phyloP scores from a whole-genome alignment of 2,113 vertebrate species.

The Seriola aureovittata region DNA sequence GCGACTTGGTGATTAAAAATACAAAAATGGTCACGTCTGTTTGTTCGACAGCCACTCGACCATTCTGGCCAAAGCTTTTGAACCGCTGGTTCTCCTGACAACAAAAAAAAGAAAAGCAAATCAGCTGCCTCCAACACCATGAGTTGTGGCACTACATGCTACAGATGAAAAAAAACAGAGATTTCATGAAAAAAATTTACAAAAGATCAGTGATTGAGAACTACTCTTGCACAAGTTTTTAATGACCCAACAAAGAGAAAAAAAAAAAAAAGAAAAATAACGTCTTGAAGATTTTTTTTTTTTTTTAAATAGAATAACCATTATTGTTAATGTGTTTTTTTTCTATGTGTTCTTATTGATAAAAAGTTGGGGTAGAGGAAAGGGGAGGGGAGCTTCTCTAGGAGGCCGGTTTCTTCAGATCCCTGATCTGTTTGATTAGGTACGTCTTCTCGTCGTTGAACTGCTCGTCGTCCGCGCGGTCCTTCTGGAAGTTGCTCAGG shows the following conservation, averaged over 20 bases:
- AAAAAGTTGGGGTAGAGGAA: slow-evolving; percentile 71
- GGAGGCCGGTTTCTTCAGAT: slow-evolving; percentile 95
- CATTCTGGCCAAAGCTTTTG: slow-evolving; percentile 27
- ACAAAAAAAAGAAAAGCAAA: slow-evolving; percentile 37
- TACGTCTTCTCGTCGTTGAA: slow-evolving; percentile 99
- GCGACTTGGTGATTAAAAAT: neutral
- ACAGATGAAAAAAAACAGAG: slow-evolving; percentile 54
- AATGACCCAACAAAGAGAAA: slow-evolving; percentile 70
- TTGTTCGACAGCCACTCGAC: neutral
- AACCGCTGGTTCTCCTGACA: slow-evolving; percentile 69
- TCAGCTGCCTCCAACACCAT: slow-evolving; percentile 58
- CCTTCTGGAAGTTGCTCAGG: slow-evolving; percentile 97
- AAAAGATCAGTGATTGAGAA: slow-evolving; percentile 75
- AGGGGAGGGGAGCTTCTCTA: slow-evolving; percentile 76
- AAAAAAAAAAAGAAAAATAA: slow-evolving; percentile 73
- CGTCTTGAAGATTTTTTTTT: slow-evolving; percentile 65
- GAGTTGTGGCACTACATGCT: slow-evolving; percentile 75
- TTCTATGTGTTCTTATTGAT: slow-evolving; percentile 77
- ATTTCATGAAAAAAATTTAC: slow-evolving; percentile 25
- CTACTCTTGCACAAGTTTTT: slow-evolving; percentile 71
- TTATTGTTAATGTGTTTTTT: slow-evolving; percentile 67
- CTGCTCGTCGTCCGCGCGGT: slow-evolving; percentile 96
- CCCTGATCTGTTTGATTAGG: slow-evolving; percentile 98
- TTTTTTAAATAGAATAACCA: slow-evolving; percentile 78
- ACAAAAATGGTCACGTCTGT: slow-evolving; percentile 8